Evolutionary conservation across 2,888 invertebrate species (phyloP), one percentile per base, ranked within the genome.

Genomic region (Lampropteryx suffumata): DNA sequence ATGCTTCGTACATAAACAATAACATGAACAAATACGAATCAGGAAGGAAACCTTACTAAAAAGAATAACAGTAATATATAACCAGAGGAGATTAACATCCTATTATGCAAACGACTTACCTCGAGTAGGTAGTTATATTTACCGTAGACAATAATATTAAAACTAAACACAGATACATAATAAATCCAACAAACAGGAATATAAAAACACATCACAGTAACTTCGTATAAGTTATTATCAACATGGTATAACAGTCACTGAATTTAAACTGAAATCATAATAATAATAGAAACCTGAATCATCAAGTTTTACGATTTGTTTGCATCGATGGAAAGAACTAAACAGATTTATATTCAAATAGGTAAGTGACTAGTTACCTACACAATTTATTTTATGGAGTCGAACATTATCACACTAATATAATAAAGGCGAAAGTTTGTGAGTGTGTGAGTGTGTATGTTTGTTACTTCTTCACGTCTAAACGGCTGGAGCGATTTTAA

Each of bases 291-390:
- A 17, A 17, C 14, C 21, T 64, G 62, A 69, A 52, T 69, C 65
- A 65, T 45, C 24, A 8, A 41, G 13, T 28, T 64, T 67, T 57
- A 68, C 51, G 59, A 50, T 64, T 63, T 67, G 63, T 64, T 68
- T 61, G 45, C 29, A 39, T 45, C 13, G 17, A 45, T 58, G 43
- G 49, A 47, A 1, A 62, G 45, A 59, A 56, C 35, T 55, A 17
- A 17, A n/a, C n/a, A n/a, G n/a, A n/a, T n/a, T n/a, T n/a, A n/a
- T n/a, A n/a, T n/a, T n/a, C 17, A 17, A 17, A 17, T 17, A 3
- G 17, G 17, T n/a, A n/a, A n/a, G n/a, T n/a, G n/a, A n/a, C n/a
- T n/a, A n/a, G n/a, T n/a, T n/a, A n/a, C 17, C 17, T 3, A 17
- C 4, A 17, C 17, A 17, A 17, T 17, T 17, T 11, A 27, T 36